These are phyloP conservation scores for Parapristionchus giblindavisi DNA, from an alignment of 2,888 invertebrate genomes.

Conservation along the genomic window DNA sequence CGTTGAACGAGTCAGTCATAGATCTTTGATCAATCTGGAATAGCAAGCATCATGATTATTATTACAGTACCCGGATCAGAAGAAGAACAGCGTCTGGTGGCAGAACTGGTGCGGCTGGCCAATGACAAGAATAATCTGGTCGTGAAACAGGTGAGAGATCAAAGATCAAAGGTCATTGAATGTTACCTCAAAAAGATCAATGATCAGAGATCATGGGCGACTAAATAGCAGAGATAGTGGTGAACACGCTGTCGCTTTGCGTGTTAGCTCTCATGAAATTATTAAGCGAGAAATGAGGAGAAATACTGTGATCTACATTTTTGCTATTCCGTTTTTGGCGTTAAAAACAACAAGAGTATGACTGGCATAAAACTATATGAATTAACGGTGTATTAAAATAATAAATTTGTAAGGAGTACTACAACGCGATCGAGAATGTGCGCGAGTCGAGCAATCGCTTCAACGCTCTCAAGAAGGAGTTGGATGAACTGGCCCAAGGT, in stretches of 20 bases:
- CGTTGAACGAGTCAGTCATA: too few species aligned
- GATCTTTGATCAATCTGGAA: too few species aligned
- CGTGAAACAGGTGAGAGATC: constrained; percentile 4
- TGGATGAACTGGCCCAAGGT: background rate
- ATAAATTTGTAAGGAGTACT: constrained; percentile 50
- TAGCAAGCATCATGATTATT: too few species aligned
- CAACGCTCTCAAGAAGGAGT: constrained; percentile 12
- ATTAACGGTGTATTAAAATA: constrained; percentile 32
- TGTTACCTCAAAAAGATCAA: background rate
- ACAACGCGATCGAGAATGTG: constrained; percentile 55
- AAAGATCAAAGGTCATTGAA: background rate
- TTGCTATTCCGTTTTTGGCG: background rate
- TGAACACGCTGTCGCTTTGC: background rate
- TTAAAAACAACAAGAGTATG: background rate
- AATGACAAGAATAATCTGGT: constrained; percentile 55
- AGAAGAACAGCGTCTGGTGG: constrained; percentile 55
- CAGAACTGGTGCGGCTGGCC: constrained; percentile 51
- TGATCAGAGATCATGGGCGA: background rate
- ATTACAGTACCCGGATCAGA: constrained; percentile 49
- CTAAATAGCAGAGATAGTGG: too few species aligned
- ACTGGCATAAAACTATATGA: background rate
- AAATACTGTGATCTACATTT: background rate
- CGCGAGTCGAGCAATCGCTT: constrained; percentile 2
- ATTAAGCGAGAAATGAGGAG: background rate
- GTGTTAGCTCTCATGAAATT: too few species aligned